phyloP scores from a whole-genome alignment of 2,797 vertebrate species.

The Enteromius trimaculatus region DNA sequence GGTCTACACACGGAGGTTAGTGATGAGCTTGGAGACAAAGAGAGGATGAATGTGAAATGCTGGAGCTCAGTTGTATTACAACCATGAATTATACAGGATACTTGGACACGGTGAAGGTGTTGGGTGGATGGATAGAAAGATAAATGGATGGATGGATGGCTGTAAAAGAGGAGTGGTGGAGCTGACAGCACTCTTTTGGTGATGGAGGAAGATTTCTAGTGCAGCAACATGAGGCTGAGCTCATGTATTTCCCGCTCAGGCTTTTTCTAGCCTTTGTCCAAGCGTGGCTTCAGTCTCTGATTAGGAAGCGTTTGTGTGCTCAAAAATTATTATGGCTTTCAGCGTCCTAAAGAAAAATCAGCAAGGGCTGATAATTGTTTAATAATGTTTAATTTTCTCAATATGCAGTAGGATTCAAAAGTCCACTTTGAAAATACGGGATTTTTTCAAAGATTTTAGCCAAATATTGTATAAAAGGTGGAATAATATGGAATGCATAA shows the following conservation, averaged over 20 bases:
- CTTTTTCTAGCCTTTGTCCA: conserved; percentile 34
- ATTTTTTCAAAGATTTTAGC: no score
- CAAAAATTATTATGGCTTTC: conserved; percentile 1
- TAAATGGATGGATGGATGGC: conserved; percentile 36
- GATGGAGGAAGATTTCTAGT: conserved; percentile 31
- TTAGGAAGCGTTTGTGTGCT: conserved; percentile 16
- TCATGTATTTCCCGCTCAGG: conserved; percentile 2
- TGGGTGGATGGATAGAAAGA: conserved; percentile 1
- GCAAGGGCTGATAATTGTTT: background rate
- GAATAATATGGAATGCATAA: background rate
- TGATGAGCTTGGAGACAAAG: conserved; percentile 39
- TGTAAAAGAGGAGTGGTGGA: conserved; percentile 33
- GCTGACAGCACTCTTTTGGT: conserved; percentile 24
- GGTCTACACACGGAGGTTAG: conserved; percentile 51
- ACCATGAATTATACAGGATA: conserved; percentile 7
- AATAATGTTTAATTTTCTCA: background rate
- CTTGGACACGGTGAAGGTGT: background rate
- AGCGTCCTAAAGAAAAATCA: background rate
- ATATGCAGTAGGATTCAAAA: background rate
- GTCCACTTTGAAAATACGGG: background rate
- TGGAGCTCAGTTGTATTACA: conserved; percentile 17
- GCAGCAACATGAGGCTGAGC: conserved; percentile 20
- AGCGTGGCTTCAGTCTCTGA: conserved; percentile 32
- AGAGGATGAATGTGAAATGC: conserved; percentile 15
- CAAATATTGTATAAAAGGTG: background rate